These are phyloP conservation scores for Protobothrops mucrosquamatus DNA, from an alignment of 2,113 vertebrate genomes.

Conservation along the genomic window DNA sequence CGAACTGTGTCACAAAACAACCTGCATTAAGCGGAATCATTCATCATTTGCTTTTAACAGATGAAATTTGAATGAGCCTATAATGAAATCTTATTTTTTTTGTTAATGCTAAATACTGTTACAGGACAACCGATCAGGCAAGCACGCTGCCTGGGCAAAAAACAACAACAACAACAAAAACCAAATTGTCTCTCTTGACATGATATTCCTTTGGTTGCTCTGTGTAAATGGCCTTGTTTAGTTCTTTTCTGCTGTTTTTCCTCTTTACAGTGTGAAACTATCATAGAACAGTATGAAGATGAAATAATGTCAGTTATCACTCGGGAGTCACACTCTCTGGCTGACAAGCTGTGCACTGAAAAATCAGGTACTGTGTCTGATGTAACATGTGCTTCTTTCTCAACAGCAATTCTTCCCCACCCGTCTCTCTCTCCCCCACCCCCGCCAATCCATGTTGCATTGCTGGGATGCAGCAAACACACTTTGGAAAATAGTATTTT, in stretches of 20 bases:
- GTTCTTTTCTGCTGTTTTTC: constrained; percentile 23
- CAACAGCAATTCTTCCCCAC: constrained; percentile 26
- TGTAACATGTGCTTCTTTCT: constrained; percentile 62
- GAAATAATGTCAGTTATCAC: constrained; percentile 81
- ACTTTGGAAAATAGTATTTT: constrained; percentile 21
- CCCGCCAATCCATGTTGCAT: constrained; percentile 35
- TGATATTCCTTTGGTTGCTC: background rate
- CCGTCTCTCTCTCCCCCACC: constrained; percentile 28
- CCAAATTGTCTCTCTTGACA: background rate
- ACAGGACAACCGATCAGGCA: constrained; percentile 26
- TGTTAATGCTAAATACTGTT: constrained; percentile 28
- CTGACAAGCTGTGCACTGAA: constrained; percentile 81
- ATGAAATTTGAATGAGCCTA: constrained; percentile 38
- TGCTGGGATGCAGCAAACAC: constrained; percentile 32
- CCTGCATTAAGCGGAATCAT: background rate
- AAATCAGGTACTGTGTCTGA: constrained; percentile 85
- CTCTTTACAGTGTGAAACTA: constrained; percentile 76
- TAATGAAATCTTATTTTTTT: constrained; percentile 48
- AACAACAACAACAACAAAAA: no score
- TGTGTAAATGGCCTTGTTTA: constrained; percentile 8
- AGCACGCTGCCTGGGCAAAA: background rate
- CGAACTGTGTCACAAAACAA: constrained; percentile 18
- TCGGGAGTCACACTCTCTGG: constrained; percentile 70
- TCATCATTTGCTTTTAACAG: background rate
- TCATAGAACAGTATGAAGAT: constrained; percentile 86